Evolutionary conservation across 1,140 invertebrate species (phyloP), one percentile per base, ranked within the genome.

Genomic region (Amphibalanus amphitrite): DNA sequence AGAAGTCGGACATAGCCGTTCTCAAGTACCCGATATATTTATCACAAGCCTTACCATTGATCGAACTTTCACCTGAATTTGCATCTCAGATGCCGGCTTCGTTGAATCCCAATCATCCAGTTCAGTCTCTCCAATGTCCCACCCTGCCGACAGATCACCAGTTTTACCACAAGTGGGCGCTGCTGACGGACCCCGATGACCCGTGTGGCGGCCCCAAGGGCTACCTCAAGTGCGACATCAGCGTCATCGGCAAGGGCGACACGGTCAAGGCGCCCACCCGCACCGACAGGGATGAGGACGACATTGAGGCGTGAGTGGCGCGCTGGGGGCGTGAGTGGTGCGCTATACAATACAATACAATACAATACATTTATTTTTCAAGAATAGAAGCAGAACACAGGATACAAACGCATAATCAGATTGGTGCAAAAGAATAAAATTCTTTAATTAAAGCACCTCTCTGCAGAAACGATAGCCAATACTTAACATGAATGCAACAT

Each of bases 101-200:
- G 69, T 10, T 70, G 8, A n/a, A 67, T 26, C 10, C 28, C 13
- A 0, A 15, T 47, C n/a, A 17, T 70, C 0, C n/a, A 70, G 65
- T 6, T 40, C 29, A 33, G 30, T 73, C 25, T 30, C 72, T 74
- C 75, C 0, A 79, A 23, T 73, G 15, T 47, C 17, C 29, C 69
- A 0, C 28, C 1, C 33, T 26, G 20, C 28, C 38, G 20, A n/a
- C 75, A 95, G 91, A 92, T 81, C 91, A 93, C 78, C 89, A 92
- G 78, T 94, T 93, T 80, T 93, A 91, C 77, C 91, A 94, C 79
- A 93, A 93, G 81, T 94, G 92, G 92, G 92, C 92, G 0, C 79
- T 93, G 67, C 83, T 95, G 67, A 92, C 90, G 0, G 91, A 94
- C 78, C 90, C 91, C 0, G 90, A 93, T 75, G 91, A 94, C 78